phyloP scores from a whole-genome alignment of 2,113 vertebrate genomes.

The Hymenochirus boettgeri region DNA sequence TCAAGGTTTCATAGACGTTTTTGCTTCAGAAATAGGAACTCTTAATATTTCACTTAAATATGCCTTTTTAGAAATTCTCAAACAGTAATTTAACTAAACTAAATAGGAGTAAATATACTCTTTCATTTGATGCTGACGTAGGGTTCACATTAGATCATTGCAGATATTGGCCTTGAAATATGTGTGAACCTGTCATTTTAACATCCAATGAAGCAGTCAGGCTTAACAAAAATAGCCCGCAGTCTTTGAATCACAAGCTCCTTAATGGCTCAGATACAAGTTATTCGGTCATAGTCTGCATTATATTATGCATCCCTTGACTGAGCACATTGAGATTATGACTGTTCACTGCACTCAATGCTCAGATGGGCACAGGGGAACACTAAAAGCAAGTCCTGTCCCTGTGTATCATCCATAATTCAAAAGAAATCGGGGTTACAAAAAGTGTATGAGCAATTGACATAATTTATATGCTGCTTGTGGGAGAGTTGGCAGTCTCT shows the following conservation, averaged over 20 bases:
- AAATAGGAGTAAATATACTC: background rate
- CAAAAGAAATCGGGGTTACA: slow-evolving; percentile 82
- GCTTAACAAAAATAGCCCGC: slow-evolving; percentile 31
- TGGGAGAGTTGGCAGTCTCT: slow-evolving; percentile 58
- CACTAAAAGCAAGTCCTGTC: slow-evolving; percentile 76
- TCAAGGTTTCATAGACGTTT: too few species aligned
- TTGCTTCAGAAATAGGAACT: background rate
- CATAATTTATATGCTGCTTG: slow-evolving; percentile 68
- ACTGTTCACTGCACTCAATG: slow-evolving; percentile 57
- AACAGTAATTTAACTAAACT: background rate
- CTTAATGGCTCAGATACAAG: slow-evolving; percentile 24
- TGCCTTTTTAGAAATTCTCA: background rate
- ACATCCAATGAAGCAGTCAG: slow-evolving; percentile 30
- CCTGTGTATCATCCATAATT: slow-evolving; percentile 84
- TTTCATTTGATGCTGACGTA: slow-evolving; percentile 17
- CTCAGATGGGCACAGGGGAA: slow-evolving; percentile 60
- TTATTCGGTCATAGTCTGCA: slow-evolving; percentile 50
- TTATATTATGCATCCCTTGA: slow-evolving; percentile 51
- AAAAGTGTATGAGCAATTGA: slow-evolving; percentile 71
- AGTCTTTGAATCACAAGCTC: background rate
- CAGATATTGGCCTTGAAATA: slow-evolving; percentile 25
- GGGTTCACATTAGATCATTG: slow-evolving; percentile 22
- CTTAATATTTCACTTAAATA: background rate
- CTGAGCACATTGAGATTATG: slow-evolving; percentile 62
- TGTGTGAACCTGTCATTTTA: slow-evolving; percentile 29